Percentiles rank a stretch among this genome's conserved stretches.
Conservation (phyloP, 2,113 vertebrate genomes). For the Seriola rivoliana region DNA sequence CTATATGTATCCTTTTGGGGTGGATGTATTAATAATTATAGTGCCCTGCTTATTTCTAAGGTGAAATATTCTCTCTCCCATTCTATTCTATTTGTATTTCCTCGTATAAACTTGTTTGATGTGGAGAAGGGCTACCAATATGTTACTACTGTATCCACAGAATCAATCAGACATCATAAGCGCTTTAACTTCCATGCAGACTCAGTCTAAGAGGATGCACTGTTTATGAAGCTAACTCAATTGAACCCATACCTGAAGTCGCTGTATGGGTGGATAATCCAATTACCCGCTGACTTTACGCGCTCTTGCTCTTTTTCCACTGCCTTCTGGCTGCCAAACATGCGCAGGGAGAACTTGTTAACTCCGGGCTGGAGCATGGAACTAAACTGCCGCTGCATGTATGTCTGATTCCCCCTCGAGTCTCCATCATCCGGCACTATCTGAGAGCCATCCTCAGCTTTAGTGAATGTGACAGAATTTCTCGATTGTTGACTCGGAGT, state of each 20-base stretch:
- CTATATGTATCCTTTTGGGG: background rate
- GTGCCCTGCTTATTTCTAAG: background rate
- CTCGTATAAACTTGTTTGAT: background rate
- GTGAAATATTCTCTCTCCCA: background rate
- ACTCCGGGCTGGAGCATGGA: slow-evolving; percentile 97
- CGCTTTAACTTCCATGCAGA: background rate
- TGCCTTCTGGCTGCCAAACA: slow-evolving; percentile 98
- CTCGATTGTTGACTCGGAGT: slow-evolving; percentile 67
- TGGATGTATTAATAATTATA: no score
- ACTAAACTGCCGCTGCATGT: slow-evolving; percentile 97
- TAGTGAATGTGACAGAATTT: slow-evolving; percentile 79
- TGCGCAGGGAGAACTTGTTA: slow-evolving; percentile 98
- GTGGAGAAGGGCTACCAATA: background rate
- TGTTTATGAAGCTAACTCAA: background rate
- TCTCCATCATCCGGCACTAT: slow-evolving; percentile 88
- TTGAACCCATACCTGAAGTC: slow-evolving; percentile 90
- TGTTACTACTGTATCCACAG: background rate
- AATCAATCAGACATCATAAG: background rate
- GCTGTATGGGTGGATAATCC: slow-evolving; percentile 98
- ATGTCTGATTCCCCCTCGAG: slow-evolving; percentile 88
- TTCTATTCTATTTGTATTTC: background rate
- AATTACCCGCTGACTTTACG: slow-evolving; percentile 96
- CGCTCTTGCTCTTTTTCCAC: slow-evolving; percentile 96
- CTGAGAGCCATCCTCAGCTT: slow-evolving; percentile 84
- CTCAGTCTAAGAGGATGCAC: background rate